These are phyloP conservation scores for Rhamnusium bicolor DNA, from an alignment of 2,888 invertebrate genomes.

Conservation along the genomic window DNA sequence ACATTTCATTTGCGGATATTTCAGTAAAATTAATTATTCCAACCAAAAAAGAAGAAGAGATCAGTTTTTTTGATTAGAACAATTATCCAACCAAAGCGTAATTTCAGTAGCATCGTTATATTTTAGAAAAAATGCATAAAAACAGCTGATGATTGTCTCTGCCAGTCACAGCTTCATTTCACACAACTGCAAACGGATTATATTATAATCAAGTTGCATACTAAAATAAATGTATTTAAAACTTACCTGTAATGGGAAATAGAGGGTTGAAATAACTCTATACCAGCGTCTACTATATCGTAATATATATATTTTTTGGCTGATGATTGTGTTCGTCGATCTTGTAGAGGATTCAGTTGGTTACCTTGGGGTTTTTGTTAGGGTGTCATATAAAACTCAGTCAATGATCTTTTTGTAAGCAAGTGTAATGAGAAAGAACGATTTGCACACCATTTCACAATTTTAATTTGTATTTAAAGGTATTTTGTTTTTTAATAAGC, in stretches of 20 bases:
- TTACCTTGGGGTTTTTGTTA: conserved; percentile 9
- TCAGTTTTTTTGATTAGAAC: too few relatives aligned
- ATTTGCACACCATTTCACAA: conserved; percentile 13
- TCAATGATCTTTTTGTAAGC: conserved; percentile 25
- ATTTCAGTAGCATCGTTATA: too few relatives aligned
- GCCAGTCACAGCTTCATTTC: too few relatives aligned
- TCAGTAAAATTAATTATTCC: too few relatives aligned
- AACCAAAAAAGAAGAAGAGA: too few relatives aligned
- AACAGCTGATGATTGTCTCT: too few relatives aligned
- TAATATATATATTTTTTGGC: conserved; percentile 19
- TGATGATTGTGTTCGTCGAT: conserved; percentile 23
- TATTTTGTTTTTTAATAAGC: conserved; percentile 11
- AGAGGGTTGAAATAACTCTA: conserved; percentile 20
- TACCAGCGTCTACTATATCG: conserved; percentile 11
- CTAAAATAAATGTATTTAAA: background rate
- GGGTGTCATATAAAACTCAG: conserved; percentile 8
- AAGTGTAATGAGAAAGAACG: conserved; percentile 19
- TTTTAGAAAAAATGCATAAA: too few relatives aligned
- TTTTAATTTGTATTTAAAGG: conserved; percentile 20
- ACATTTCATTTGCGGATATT: too few relatives aligned
- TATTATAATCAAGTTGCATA: background rate
- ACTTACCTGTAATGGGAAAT: conserved; percentile 23
- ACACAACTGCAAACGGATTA: background rate
- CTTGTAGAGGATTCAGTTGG: conserved; percentile 1
- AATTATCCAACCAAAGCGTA: too few relatives aligned